Base-by-base conservation (phyloP, 2,888 invertebrate genomes). In the Rhagonycha fulva region DNA sequence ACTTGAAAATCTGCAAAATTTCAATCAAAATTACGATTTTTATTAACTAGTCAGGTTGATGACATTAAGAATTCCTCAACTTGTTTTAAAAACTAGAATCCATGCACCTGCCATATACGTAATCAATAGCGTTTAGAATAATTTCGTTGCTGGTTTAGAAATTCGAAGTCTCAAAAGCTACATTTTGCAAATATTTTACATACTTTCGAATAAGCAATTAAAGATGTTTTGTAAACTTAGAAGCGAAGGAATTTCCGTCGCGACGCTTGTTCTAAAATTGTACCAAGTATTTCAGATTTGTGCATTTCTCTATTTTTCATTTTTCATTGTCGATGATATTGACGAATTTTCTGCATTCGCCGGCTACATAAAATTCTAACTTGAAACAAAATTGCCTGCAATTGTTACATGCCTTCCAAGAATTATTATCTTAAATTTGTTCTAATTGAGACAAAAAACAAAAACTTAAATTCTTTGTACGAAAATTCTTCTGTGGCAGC, bases 101-200 rank as follows among this genome's bases (percentile, higher is more conserved):
- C 67, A 62, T 63, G 63, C 72, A 72, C 72, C 72, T 72, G 72
- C 68, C 67, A 66, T 60, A 72, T 72, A 67, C 67, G 72, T 71
- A 72, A 67, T 28, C 26, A 62, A 68, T 63, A 63, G 63, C 63
- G 63, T 63, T 63, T 63, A 63, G 63, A 63, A 63, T 63, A 63
- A 63, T 63, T 63, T 63, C 24, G 19, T 63, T 63, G 14, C 63
- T 63, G 24, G 24, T 63, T 19, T 63, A 12, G 63, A 11, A 24
- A 24, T 24, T 24, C 23, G 14, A 11, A 32, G n/a, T 32, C 32
- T 32, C 12, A 5, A 23, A 14, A 24, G n/a, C 24, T 24, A 24
- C 10, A 63, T 63, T 63, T 63, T 1, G 63, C 63, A 63, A 63
- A 63, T 23, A 63, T 63, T 63, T 63, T 63, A 24, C 9, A 19